Evolutionary conservation across 2,888 invertebrate genomes (phyloP).

Genomic region (Ornithoptera priamus): DNA sequence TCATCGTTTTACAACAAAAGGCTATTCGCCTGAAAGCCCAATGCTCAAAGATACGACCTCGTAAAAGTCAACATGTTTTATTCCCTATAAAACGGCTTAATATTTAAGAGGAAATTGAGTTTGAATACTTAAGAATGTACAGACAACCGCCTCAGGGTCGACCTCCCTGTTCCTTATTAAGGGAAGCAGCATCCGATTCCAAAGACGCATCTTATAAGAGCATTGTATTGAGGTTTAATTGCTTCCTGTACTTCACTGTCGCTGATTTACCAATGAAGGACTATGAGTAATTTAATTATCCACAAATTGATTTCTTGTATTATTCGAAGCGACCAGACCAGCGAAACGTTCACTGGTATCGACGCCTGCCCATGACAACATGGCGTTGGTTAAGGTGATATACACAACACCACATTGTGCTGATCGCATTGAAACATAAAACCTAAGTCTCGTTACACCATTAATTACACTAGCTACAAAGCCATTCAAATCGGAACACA

Average conservation of each 20-base stretch:
- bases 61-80: slow-evolving; percentile 55
- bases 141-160: slow-evolving; percentile 42
- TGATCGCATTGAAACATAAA: too few relatives aligned
- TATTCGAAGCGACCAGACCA: too few relatives aligned
- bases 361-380: too few relatives aligned
- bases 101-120: slow-evolving; percentile 52
- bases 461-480: too few relatives aligned
- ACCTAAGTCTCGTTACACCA: too few relatives aligned
- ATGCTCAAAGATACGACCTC: slow-evolving; percentile 50
- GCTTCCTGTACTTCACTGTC: slow-evolving; percentile 13
- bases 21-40: slow-evolving; percentile 46
- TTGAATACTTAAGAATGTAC: slow-evolving; percentile 40
- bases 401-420: too few relatives aligned
- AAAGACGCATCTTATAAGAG: slow-evolving; percentile 15
- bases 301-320: not conserved
- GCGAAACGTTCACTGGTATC: too few relatives aligned
- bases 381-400: too few relatives aligned
- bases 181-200: slow-evolving; percentile 10
- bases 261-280: slow-evolving; percentile 14
- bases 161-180: slow-evolving; percentile 33
- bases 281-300: not conserved
- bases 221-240: slow-evolving; percentile 19
- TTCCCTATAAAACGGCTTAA: slow-evolving; percentile 55
- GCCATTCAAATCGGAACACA: too few relatives aligned
- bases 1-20: slow-evolving; percentile 42